phyloP scores from a whole-genome alignment of 2,113 vertebrate species.

The Alaudala cheleensis region DNA sequence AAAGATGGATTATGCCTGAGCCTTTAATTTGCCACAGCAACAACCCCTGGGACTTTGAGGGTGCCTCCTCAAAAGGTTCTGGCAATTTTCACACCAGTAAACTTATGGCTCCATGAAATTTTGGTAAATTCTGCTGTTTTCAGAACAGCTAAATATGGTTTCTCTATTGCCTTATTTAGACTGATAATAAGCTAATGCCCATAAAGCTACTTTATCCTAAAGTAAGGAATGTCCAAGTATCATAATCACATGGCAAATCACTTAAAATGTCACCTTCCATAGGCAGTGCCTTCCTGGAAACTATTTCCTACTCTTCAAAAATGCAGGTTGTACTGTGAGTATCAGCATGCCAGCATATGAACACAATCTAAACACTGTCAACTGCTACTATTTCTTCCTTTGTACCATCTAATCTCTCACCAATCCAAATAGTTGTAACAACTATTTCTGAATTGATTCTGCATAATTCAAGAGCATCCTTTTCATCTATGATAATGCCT shows the following conservation, averaged over 20 bases:
- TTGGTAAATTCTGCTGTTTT: background rate
- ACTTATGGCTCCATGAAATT: background rate
- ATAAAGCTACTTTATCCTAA: background rate
- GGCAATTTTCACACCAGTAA: background rate
- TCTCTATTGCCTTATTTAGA: background rate
- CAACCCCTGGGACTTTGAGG: background rate
- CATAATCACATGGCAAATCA: background rate
- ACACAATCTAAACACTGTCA: background rate
- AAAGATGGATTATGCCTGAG: background rate
- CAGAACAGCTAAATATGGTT: background rate
- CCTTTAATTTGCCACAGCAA: background rate
- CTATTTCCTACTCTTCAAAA: background rate
- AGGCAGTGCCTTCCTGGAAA: background rate
- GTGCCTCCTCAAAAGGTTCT: background rate
- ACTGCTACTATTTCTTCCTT: background rate
- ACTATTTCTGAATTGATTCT: background rate
- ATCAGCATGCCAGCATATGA: background rate
- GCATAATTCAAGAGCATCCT: background rate
- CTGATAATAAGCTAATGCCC: background rate
- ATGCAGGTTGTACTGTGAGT: accelerated
- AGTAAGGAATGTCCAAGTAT: background rate
- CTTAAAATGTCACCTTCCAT: background rate
- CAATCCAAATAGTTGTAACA: background rate
- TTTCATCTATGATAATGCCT: background rate
- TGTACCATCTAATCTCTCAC: background rate